Percentiles rank a stretch among this genome's conserved stretches.
Conservation (phyloP, 2,113 vertebrate genomes). For the Danionella cerebrum region DNA sequence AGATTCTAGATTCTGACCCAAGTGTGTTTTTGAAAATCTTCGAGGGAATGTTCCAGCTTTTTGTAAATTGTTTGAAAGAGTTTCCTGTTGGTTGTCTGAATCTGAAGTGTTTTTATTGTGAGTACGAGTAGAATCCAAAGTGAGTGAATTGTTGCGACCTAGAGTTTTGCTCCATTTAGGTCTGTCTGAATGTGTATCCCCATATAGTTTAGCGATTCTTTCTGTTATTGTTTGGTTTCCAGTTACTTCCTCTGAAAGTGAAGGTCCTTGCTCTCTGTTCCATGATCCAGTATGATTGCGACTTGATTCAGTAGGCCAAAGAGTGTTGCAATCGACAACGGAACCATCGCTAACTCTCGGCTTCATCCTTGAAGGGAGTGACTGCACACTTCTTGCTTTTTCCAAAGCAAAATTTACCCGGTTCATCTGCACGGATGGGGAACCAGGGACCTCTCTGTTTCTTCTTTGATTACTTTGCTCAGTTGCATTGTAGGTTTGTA, state of each 20-base stretch:
- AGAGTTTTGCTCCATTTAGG: conserved; percentile 12
- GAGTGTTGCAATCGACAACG: neutral
- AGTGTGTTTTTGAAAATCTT: conserved; percentile 6
- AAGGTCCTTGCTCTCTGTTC: conserved; percentile 3
- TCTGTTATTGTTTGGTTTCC: conserved; percentile 54
- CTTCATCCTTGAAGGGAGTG: conserved; percentile 51
- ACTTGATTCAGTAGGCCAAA: conserved; percentile 1
- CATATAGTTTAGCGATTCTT: conserved; percentile 57
- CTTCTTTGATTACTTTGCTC: conserved; percentile 8
- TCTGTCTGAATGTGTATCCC: conserved; percentile 20
- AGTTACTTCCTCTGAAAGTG: conserved; percentile 28
- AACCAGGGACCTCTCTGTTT: neutral
- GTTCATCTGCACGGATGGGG: neutral
- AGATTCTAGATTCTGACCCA: conserved; percentile 46
- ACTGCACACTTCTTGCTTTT: conserved; percentile 31
- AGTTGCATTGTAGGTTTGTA: conserved; percentile 3
- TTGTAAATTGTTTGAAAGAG: neutral
- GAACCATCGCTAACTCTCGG: neutral
- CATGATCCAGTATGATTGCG: conserved; percentile 1
- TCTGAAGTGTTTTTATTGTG: neutral
- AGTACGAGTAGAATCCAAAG: neutral
- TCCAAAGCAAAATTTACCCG: conserved; percentile 15
- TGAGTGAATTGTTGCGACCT: conserved; percentile 3
- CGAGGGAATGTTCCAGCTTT: conserved; percentile 48
- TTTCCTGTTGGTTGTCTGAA: neutral